A percentile compares a stretch with the other conserved stretches of the same genome.
Evolutionary conservation across 1,140 invertebrate species (phyloP).

Genomic region (Nymphalis io): DNA sequence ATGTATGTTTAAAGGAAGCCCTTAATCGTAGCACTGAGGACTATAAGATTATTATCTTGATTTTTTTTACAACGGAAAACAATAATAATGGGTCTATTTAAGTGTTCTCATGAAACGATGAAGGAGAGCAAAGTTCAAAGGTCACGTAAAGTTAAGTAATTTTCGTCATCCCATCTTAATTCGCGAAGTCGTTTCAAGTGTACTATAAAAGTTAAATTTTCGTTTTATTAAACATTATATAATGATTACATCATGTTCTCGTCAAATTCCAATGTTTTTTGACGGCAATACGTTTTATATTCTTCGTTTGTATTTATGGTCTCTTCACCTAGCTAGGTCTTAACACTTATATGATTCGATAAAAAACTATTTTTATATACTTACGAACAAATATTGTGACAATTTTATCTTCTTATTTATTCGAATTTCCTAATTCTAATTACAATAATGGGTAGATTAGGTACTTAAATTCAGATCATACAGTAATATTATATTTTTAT

Average conservation of each 20-base stretch:
- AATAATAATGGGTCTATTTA: constrained; percentile 27
- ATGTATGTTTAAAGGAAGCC: background rate
- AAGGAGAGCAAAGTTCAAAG: constrained; percentile 30
- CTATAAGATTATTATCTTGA: constrained; percentile 32
- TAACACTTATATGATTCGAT: too few relatives aligned
- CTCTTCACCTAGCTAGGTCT: too few relatives aligned
- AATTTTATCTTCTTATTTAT: too few relatives aligned
- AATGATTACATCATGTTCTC: background rate
- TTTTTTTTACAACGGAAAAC: constrained; percentile 19
- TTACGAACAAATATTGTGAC: too few relatives aligned
- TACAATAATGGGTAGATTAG: too few relatives aligned
- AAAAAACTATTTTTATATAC: too few relatives aligned
- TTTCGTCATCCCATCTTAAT: constrained; percentile 36
- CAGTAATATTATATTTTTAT: too few relatives aligned
- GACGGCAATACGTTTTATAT: too few relatives aligned
- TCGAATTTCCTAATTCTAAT: too few relatives aligned
- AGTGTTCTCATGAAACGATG: constrained; percentile 30
- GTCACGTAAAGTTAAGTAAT: constrained; percentile 39
- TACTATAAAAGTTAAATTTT: constrained; percentile 12
- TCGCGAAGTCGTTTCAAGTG: constrained; percentile 10
- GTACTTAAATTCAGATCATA: too few relatives aligned
- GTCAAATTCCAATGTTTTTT: background rate
- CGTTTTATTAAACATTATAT: background rate
- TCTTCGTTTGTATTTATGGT: too few relatives aligned
- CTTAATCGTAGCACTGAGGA: constrained; percentile 2